Percentiles rank a stretch among this genome's conserved stretches.
phyloP scores from a whole-genome alignment of 2,797 vertebrate genomes.

The Sebastes reedi region DNA sequence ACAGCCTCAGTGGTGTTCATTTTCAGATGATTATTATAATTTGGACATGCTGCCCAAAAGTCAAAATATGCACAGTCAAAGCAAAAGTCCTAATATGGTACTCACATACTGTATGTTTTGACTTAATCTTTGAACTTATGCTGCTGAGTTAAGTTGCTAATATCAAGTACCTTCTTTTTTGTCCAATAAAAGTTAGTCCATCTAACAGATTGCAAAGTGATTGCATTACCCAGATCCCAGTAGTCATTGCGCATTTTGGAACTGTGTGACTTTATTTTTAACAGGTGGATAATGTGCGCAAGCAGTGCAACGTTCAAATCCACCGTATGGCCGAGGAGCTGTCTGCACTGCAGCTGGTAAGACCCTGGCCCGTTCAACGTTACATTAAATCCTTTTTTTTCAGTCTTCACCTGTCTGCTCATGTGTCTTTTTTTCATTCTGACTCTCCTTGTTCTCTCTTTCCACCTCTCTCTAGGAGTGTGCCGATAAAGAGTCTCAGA shows the following conservation, averaged over 20 bases:
- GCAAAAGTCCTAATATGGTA: not conserved
- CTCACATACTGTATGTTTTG: not conserved
- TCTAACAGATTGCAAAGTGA: not conserved
- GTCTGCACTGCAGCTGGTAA: conserved; percentile 90
- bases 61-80: not conserved
- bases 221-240: not conserved
- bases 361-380: conserved; percentile 38
- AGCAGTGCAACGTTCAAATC: conserved; percentile 89
- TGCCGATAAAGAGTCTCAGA: conserved; percentile 90
- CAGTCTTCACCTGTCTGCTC: conserved; percentile 5
- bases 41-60: not conserved
- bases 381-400: conserved; percentile 13
- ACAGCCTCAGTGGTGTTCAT: too few relatives aligned
- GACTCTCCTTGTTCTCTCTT: not conserved
- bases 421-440: not conserved
- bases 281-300: conserved; percentile 89
- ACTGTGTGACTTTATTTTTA: conserved; percentile 39
- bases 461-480: conserved; percentile 81
- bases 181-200: not conserved
- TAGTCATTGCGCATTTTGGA: conserved; percentile 2
- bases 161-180: not conserved
- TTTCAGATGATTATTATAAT: not conserved
- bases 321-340: conserved; percentile 89
- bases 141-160: not conserved
- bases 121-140: not conserved